phyloP scores from a whole-genome alignment of 2,888 invertebrate species.

The Caenorhabditis auriculariae region DNA sequence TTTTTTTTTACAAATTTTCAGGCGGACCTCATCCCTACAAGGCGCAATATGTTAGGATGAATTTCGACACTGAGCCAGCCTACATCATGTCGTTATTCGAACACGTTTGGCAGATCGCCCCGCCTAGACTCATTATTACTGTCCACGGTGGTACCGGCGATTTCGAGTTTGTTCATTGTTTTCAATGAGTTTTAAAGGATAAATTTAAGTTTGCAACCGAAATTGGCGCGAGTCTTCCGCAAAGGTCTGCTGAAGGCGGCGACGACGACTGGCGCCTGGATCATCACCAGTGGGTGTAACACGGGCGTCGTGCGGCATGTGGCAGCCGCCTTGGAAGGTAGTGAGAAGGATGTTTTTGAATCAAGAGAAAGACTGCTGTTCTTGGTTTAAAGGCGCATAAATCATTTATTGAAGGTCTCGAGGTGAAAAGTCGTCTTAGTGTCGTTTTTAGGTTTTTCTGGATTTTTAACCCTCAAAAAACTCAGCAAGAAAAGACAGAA shows the following conservation, averaged over 20 bases:
- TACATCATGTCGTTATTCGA: slow-evolving; percentile 76
- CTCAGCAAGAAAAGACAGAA: too few species aligned
- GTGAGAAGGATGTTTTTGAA: too few species aligned
- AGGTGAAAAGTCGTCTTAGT: too few species aligned
- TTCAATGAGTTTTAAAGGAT: neutral
- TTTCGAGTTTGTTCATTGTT: slow-evolving; percentile 72
- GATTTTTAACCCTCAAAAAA: too few species aligned
- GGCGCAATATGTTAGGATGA: slow-evolving; percentile 84
- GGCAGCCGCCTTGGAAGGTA: slow-evolving; percentile 60
- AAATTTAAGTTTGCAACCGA: slow-evolving; percentile 73
- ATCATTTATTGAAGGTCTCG: too few species aligned
- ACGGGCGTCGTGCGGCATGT: slow-evolving; percentile 90
- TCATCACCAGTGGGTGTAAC: slow-evolving; percentile 76
- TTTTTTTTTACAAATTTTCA: slow-evolving; percentile 4
- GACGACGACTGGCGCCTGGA: slow-evolving; percentile 97
- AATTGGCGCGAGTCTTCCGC: slow-evolving; percentile 88
- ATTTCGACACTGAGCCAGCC: slow-evolving; percentile 91
- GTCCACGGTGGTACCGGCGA: slow-evolving; percentile 97
- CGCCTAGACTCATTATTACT: slow-evolving; percentile 93
- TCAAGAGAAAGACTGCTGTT: too few species aligned
- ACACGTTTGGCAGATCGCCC: slow-evolving; percentile 89
- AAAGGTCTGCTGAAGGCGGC: slow-evolving; percentile 88
- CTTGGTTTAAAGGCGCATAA: too few species aligned
- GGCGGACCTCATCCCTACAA: slow-evolving; percentile 62
- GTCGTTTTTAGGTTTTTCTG: too few species aligned